phyloP scores from a whole-genome alignment of 2,888 invertebrate species.

The Torymus texanus region DNA sequence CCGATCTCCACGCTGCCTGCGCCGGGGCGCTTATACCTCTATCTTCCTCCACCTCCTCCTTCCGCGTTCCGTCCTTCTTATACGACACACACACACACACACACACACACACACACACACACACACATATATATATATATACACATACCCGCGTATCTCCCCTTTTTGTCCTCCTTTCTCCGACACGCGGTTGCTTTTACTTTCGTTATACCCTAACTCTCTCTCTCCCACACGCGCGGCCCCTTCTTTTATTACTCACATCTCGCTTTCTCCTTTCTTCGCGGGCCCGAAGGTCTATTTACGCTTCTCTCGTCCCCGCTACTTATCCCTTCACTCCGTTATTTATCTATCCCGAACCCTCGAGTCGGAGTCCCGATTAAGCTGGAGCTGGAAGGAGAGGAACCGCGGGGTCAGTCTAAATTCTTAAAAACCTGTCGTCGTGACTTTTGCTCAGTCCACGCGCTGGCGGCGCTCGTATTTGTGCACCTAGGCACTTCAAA shows the following conservation, averaged over 20 bases:
- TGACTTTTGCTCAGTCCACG: neutral
- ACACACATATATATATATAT: neutral
- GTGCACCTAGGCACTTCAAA: neutral
- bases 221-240: neutral
- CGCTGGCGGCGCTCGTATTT: neutral
- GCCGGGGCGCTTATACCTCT: constrained; percentile 7
- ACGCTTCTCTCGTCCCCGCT: neutral
- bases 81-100: too few species aligned
- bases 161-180: neutral
- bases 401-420: constrained; percentile 1
- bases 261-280: neutral
- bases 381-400: neutral
- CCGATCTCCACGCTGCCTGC: constrained; percentile 2
- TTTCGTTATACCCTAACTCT: neutral
- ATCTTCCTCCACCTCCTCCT: neutral
- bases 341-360: constrained; percentile 18
- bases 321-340: neutral
- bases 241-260: neutral
- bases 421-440: constrained; percentile 9
- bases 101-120: too few species aligned
- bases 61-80: neutral
- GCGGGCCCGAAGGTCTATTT: neutral
- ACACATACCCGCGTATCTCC: neutral
- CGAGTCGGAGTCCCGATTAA: constrained; percentile 2
- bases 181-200: neutral